Percentiles rank a stretch among this genome's conserved stretches.
Conservation (phyloP, 2,888 invertebrate species). For the Trichogramma dendrolimi region DNA sequence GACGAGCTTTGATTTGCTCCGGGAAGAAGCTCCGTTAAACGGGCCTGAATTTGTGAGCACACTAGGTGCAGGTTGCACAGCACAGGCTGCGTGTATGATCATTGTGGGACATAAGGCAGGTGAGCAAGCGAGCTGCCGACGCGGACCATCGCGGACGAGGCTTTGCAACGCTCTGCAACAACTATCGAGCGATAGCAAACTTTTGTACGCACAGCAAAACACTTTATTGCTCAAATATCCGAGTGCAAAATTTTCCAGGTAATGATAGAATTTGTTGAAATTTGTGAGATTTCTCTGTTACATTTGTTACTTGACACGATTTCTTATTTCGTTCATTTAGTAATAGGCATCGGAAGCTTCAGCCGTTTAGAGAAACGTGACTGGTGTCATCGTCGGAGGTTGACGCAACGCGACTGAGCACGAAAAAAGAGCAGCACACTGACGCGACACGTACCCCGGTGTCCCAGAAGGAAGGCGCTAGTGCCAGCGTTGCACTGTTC, state of each 20-base stretch:
- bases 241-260: conserved; percentile 88
- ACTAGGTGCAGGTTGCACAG: conserved; percentile 40
- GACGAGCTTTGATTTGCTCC: background rate
- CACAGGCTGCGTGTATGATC: conserved; percentile 53
- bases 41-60: background rate
- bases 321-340: conserved; percentile 44
- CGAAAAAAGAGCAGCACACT: conserved; percentile 46
- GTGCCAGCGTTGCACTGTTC: background rate
- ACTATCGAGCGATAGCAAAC: background rate
- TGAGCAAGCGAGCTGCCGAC: conserved; percentile 46
- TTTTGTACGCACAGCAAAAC: conserved; percentile 44
- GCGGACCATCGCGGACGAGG: conserved; percentile 44
- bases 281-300: background rate
- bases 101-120: conserved; percentile 51
- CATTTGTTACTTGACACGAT: background rate
- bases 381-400: conserved; percentile 55
- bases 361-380: conserved; percentile 97
- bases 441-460: conserved; percentile 48
- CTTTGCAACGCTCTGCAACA: background rate
- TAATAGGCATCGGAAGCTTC: conserved; percentile 95
- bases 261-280: background rate
- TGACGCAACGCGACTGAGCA: conserved; percentile 48
- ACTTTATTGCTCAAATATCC: conserved; percentile 56
- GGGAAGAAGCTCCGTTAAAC: too few relatives aligned
- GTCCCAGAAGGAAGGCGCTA: conserved; percentile 37